phyloP scores from a whole-genome alignment of 2,797 vertebrate genomes.

The Carcharodon carcharias region DNA sequence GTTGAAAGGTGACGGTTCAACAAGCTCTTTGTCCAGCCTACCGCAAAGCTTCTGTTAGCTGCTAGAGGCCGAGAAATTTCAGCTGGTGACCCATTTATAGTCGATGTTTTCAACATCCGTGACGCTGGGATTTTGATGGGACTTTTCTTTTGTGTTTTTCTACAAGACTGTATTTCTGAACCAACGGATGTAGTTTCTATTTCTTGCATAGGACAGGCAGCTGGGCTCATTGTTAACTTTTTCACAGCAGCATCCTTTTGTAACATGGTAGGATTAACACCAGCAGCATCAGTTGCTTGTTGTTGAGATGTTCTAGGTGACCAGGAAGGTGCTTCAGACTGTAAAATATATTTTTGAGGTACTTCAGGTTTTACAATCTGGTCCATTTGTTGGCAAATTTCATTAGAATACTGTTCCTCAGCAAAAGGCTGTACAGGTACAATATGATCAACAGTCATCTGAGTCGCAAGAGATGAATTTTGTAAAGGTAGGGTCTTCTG shows the following conservation, averaged over 20 bases:
- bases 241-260: neutral
- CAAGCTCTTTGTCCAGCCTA: conserved; percentile 59
- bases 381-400: neutral
- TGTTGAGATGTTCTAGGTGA: neutral
- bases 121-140: neutral
- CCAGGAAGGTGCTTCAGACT: neutral
- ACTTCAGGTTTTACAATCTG: neutral
- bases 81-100: conserved; percentile 13
- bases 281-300: neutral
- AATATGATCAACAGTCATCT: neutral
- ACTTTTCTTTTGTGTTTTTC: neutral
- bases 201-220: neutral
- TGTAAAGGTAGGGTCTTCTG: neutral
- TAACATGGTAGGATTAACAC: neutral
- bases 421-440: neutral
- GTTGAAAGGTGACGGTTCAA: conserved; percentile 51
- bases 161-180: neutral
- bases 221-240: neutral
- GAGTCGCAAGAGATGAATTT: neutral
- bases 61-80: conserved; percentile 42
- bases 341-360: neutral
- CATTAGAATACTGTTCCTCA: neutral
- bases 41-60: conserved; percentile 52
- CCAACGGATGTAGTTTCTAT: neutral
- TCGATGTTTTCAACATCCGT: neutral